Evolutionary conservation across 1,140 invertebrate genomes (phyloP).

Genomic region (Triops cancriformis): DNA sequence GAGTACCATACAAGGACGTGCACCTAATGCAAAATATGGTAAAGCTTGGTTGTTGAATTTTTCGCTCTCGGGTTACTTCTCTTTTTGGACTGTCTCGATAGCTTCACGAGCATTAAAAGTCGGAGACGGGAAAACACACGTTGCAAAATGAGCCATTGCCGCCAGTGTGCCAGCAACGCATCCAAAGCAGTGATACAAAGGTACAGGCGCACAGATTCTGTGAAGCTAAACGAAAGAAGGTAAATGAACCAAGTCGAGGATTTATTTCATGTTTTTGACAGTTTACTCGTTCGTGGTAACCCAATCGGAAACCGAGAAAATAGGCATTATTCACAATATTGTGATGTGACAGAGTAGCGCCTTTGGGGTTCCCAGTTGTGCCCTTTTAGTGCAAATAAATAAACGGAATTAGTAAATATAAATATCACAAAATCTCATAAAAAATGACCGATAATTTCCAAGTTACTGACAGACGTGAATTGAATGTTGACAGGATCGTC

Average conservation of each 20-base stretch:
- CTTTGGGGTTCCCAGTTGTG: constrained; percentile 82
- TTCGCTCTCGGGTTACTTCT: constrained; percentile 50
- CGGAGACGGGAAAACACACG: constrained; percentile 58
- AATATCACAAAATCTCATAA: neutral
- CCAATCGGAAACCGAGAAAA: constrained; percentile 52
- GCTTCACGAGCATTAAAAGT: constrained; percentile 59
- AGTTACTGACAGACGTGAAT: constrained; percentile 69
- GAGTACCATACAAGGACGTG: constrained; percentile 75
- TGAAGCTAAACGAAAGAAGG: constrained; percentile 31
- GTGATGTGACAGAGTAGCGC: constrained; percentile 68
- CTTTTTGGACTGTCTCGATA: constrained; percentile 54
- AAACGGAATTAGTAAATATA: neutral
- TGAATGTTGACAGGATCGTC: constrained; percentile 67
- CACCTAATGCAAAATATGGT: constrained; percentile 48
- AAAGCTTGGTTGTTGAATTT: neutral
- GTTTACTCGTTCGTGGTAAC: constrained; percentile 44
- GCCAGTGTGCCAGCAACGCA: constrained; percentile 58
- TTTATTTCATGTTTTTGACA: too few relatives aligned
- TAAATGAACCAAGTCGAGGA: neutral
- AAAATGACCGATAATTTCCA: neutral
- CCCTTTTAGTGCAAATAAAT: constrained; percentile 45
- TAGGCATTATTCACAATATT: constrained; percentile 79
- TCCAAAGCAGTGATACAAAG: constrained; percentile 88
- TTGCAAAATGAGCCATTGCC: constrained; percentile 54
- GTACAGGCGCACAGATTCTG: constrained; percentile 66